Conservation (phyloP, 2,113 vertebrate species). For the Notiomystis cincta region DNA sequence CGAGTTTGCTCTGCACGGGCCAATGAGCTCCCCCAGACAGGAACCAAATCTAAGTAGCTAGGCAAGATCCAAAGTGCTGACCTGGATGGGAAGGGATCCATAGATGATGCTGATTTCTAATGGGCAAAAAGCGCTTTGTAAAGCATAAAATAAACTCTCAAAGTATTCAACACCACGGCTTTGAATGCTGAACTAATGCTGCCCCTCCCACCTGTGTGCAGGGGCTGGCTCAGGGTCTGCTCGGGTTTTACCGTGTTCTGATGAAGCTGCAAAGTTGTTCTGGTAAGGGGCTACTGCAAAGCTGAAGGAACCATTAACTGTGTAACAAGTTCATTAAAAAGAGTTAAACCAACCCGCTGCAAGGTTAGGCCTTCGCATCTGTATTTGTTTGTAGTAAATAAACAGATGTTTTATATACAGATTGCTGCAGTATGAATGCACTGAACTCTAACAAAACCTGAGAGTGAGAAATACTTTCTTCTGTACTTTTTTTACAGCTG, state of each 20-base stretch:
- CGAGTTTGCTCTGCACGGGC: not conserved
- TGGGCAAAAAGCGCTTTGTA: not conserved
- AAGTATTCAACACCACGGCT: not conserved
- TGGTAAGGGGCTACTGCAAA: not conserved
- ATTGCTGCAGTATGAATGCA: not conserved
- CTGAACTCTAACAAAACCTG: not conserved
- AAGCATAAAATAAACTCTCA: not conserved
- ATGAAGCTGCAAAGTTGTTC: not conserved
- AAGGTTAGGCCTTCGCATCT: not conserved
- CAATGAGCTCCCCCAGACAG: not conserved
- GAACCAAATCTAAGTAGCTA: not conserved
- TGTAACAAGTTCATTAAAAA: not conserved
- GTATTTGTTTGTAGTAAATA: not conserved
- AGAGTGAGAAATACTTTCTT: not conserved
- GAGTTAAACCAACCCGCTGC: not conserved
- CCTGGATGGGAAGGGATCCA: slow-evolving; percentile 23
- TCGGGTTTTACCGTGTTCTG: not conserved
- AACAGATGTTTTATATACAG: not conserved
- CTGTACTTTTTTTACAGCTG: not conserved
- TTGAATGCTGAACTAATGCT: not conserved
- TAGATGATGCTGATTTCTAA: not conserved
- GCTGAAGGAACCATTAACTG: not conserved
- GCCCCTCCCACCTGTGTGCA: not conserved
- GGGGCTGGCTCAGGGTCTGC: not conserved
- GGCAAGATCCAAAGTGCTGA: slow-evolving; percentile 48